A percentile compares a stretch with the other conserved stretches of the same genome.
phyloP scores from a whole-genome alignment of 2,113 vertebrate species.

The Pangasianodon hypophthalmus region DNA sequence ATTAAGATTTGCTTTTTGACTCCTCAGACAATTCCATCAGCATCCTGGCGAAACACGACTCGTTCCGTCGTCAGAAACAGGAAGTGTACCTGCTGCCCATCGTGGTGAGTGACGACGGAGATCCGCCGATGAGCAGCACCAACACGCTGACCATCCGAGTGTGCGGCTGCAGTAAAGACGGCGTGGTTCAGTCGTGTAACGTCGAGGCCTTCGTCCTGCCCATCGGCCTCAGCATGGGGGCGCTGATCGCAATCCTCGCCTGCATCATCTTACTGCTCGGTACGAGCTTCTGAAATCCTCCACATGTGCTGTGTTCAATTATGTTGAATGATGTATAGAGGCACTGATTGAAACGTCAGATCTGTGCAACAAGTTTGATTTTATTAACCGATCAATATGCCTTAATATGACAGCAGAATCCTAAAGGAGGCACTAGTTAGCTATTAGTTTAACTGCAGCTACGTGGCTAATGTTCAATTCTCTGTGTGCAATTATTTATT shows the following conservation, averaged over 20 bases:
- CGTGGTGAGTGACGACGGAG: conserved; percentile 92
- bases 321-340: neutral
- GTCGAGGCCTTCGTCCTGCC: conserved; percentile 94
- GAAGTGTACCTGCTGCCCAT: conserved; percentile 95
- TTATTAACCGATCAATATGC: neutral
- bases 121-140: conserved; percentile 95
- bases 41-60: conserved; percentile 90
- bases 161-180: conserved; percentile 93
- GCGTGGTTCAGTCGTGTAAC: conserved; percentile 92
- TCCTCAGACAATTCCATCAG: conserved; percentile 91
- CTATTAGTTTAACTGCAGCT: neutral
- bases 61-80: conserved; percentile 94
- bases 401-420: neutral
- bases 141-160: conserved; percentile 96
- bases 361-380: neutral
- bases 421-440: neutral
- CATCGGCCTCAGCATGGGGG: conserved; percentile 98
- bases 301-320: neutral
- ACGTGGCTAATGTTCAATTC: too few relatives aligned
- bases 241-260: conserved; percentile 94
- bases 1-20: conserved; percentile 8
- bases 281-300: conserved; percentile 68
- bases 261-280: conserved; percentile 95
- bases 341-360: neutral
- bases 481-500: neutral